A percentile compares a stretch with the other conserved stretches of the same genome.
These are phyloP conservation scores for Sialia sialis DNA, from an alignment of 2,113 vertebrate genomes.

Conservation along the genomic window DNA sequence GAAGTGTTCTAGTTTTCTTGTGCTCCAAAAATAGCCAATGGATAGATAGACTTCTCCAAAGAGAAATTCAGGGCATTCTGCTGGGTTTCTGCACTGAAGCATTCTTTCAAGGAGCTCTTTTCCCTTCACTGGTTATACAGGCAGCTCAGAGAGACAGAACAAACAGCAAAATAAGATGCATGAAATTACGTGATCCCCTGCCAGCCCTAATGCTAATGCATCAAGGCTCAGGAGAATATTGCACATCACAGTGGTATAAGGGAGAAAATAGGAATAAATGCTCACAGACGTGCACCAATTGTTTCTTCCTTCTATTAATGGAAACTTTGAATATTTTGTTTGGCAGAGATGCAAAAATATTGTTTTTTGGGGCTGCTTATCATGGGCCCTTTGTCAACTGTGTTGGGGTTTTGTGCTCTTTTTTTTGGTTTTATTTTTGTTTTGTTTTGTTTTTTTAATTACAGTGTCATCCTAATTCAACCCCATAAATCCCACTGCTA, in stretches of 20 bases:
- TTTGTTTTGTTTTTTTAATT: not conserved
- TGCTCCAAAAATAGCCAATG: not conserved
- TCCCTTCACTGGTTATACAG: fast-evolving
- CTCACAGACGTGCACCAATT: not conserved
- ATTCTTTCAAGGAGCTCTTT: not conserved
- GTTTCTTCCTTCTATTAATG: not conserved
- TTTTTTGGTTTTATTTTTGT: not conserved
- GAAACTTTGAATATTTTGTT: not conserved
- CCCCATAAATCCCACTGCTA: not conserved
- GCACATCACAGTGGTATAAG: not conserved
- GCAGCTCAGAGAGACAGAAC: not conserved
- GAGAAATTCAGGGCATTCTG: not conserved
- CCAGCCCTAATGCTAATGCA: not conserved
- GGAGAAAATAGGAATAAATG: not conserved
- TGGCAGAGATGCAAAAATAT: not conserved
- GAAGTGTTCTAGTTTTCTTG: not conserved
- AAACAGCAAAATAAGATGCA: not conserved
- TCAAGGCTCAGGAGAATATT: not conserved
- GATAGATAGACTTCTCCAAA: not conserved
- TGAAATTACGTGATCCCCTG: not conserved
- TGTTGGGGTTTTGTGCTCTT: not conserved
- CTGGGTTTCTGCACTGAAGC: not conserved
- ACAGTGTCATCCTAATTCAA: not conserved
- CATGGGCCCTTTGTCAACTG: not conserved
- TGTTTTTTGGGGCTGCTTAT: not conserved